phyloP scores from a whole-genome alignment of 1,140 invertebrate species.

The Colletes latitarsis region DNA sequence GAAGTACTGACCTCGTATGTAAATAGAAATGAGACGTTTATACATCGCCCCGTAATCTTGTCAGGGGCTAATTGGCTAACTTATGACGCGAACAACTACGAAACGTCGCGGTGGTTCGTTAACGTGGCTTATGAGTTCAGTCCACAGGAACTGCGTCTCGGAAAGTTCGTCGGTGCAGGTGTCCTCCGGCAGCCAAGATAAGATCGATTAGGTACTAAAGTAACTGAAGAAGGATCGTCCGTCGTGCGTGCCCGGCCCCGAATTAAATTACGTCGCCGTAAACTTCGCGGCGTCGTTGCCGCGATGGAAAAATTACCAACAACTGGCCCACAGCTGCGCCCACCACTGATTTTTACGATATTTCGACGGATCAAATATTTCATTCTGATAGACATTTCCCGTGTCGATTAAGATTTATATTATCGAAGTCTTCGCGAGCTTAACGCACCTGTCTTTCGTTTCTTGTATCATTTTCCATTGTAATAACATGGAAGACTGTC shows the following conservation, averaged over 20 bases:
- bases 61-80: slow-evolving; percentile 61
- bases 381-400: no score
- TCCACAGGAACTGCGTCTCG: slow-evolving; percentile 45
- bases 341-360: no score
- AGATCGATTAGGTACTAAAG: slow-evolving; percentile 52
- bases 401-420: no score
- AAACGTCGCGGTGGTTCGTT: slow-evolving; percentile 53
- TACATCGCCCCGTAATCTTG: slow-evolving; percentile 58
- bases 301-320: neutral
- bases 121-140: slow-evolving; percentile 56
- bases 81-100: slow-evolving; percentile 52
- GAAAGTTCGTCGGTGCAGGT: slow-evolving; percentile 42
- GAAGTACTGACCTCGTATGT: slow-evolving; percentile 35
- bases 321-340: no score
- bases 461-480: no score
- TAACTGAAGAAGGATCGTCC: slow-evolving; percentile 42
- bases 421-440: no score
- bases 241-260: neutral
- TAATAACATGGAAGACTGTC: no score
- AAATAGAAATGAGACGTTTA: slow-evolving; percentile 63
- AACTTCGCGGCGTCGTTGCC: neutral
- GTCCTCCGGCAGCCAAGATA: slow-evolving; percentile 32
- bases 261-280: slow-evolving; percentile 14
- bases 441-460: no score
- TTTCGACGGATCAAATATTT: no score